Evolutionary conservation across 2,797 vertebrate genomes (phyloP).

Genomic region (Clarias fuscus): DNA sequence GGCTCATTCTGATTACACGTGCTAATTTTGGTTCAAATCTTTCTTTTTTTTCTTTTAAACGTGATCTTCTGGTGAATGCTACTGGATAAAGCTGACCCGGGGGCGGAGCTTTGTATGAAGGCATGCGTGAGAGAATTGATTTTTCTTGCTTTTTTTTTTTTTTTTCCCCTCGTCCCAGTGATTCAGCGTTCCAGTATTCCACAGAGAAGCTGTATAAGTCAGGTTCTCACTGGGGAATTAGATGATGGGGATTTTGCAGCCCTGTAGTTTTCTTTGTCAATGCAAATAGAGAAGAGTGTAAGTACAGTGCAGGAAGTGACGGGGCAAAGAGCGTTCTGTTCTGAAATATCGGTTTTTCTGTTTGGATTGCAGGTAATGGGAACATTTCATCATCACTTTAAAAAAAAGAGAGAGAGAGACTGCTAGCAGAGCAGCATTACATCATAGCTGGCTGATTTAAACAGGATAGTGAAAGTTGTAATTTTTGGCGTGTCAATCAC

Average conservation of each 20-base stretch:
- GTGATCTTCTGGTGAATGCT: neutral
- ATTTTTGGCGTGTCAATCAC: neutral
- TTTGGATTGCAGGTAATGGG: neutral
- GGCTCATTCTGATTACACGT: neutral
- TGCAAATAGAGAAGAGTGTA: neutral
- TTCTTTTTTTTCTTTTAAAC: neutral
- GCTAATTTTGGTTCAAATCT: neutral
- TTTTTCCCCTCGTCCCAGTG: too few relatives aligned
- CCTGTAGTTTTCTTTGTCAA: neutral
- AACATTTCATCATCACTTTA: neutral
- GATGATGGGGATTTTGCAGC: neutral
- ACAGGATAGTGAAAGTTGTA: neutral
- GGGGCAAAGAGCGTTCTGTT: neutral
- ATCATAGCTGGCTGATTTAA: conserved; percentile 5
- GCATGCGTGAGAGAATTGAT: neutral
- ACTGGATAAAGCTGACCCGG: too few relatives aligned
- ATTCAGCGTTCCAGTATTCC: neutral
- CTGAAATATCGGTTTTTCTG: neutral
- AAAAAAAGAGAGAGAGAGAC: neutral
- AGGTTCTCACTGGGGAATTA: neutral
- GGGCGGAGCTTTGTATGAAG: neutral
- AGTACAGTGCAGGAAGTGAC: neutral
- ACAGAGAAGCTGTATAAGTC: too few relatives aligned
- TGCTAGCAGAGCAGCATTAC: neutral
- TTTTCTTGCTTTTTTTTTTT: neutral